Conservation (phyloP, 2,797 vertebrate genomes). For the Mallotus villosus region DNA sequence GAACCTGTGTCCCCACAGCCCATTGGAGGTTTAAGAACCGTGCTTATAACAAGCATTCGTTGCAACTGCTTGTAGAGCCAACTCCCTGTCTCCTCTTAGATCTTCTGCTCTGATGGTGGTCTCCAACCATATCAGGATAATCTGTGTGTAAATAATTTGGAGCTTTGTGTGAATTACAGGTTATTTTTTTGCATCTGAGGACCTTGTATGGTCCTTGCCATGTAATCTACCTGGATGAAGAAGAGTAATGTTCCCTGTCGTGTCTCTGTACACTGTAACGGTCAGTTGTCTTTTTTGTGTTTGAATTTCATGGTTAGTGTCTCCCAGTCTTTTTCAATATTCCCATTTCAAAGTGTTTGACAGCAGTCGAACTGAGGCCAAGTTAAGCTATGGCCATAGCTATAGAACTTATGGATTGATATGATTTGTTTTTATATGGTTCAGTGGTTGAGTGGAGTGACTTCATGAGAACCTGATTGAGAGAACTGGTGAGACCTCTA, state of each 20-base stretch:
- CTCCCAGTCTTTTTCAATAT: background rate
- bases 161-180: background rate
- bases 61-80: background rate
- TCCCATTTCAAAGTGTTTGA: background rate
- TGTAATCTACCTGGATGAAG: slow-evolving; percentile 18
- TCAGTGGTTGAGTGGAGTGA: background rate
- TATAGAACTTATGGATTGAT: background rate
- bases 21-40: slow-evolving; percentile 4
- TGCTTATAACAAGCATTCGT: background rate
- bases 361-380: background rate
- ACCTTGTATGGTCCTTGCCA: slow-evolving; percentile 1
- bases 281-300: background rate
- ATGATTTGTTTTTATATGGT: background rate
- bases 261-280: background rate
- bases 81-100: slow-evolving; percentile 7
- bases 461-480: background rate
- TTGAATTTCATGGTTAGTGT: background rate
- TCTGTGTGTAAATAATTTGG: slow-evolving; percentile 7
- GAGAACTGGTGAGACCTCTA: no score
- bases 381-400: background rate
- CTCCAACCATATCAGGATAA: background rate
- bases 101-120: slow-evolving; percentile 10
- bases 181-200: background rate
- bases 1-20: slow-evolving; percentile 5
- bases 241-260: background rate